A percentile compares a stretch with the other conserved stretches of the same genome.
Conservation (phyloP, 2,797 vertebrate species). For the Ciconia nigra region DNA sequence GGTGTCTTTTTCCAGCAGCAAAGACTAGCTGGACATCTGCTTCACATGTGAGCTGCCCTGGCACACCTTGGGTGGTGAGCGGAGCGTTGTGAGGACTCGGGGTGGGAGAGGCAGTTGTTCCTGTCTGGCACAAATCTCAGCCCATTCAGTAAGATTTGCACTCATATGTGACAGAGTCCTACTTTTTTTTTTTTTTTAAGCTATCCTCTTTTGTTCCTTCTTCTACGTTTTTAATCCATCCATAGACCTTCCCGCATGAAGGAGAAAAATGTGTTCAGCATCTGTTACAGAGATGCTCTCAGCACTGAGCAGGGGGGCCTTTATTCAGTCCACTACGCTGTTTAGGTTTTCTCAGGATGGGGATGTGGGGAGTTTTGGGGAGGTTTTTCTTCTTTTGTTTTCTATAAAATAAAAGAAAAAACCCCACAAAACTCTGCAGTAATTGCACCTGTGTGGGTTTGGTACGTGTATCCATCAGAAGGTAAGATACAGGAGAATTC, state of each 20-base stretch:
- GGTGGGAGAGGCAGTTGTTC: not conserved
- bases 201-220: not conserved
- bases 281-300: not conserved
- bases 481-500: not conserved
- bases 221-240: not conserved
- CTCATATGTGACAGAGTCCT: not conserved
- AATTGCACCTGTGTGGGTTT: not conserved
- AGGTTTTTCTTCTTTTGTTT: not conserved
- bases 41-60: not conserved
- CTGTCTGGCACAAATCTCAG: not conserved
- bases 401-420: not conserved
- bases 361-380: not conserved
- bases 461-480: not conserved
- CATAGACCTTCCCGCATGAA: not conserved
- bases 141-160: not conserved
- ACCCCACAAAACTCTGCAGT: not conserved
- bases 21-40: not conserved
- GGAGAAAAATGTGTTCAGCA: not conserved
- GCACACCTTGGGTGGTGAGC: not conserved
- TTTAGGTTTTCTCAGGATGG: not conserved
- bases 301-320: not conserved
- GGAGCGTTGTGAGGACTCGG: rapidly evolving
- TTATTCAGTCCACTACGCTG: rapidly evolving
- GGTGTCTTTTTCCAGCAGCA: not conserved
- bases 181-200: not conserved